Conservation (phyloP, 2,888 invertebrate species). For the Creontiades dilutus region DNA sequence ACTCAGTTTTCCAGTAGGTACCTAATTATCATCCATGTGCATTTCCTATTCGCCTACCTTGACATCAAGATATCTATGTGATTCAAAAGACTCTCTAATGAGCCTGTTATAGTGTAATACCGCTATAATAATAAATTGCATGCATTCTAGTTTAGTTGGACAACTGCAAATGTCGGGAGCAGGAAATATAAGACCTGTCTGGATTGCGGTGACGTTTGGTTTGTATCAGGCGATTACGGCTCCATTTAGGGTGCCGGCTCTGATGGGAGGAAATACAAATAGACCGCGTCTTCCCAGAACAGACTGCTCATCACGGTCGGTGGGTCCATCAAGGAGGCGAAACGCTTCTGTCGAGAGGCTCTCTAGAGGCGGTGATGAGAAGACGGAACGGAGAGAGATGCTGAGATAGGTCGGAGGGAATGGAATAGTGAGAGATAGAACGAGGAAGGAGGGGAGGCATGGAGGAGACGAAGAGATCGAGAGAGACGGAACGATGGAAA, state of each 20-base stretch:
- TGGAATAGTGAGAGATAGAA: background rate
- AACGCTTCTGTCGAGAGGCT: background rate
- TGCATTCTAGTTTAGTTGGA: no score
- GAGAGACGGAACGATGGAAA: background rate
- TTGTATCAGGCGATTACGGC: background rate
- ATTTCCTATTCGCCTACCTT: no score
- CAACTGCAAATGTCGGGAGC: no score
- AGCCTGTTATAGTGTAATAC: no score
- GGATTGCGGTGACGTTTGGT: no score
- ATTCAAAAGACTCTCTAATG: no score
- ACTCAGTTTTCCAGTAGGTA: no score
- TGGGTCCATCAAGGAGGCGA: conserved; percentile 24
- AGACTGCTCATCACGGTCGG: conserved; percentile 33
- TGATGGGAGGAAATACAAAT: conserved; percentile 19
- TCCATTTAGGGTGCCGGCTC: background rate
- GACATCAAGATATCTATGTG: no score
- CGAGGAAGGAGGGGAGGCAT: background rate
- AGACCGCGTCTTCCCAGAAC: conserved; percentile 34
- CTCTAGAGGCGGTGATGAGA: background rate
- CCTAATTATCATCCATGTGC: no score
- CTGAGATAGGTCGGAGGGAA: background rate
- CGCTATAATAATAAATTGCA: no score
- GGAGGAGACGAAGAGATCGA: background rate
- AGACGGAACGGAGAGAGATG: background rate
- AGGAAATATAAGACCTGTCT: no score